phyloP scores from a whole-genome alignment of 2,113 vertebrate species.

The Terrapene triunguis region DNA sequence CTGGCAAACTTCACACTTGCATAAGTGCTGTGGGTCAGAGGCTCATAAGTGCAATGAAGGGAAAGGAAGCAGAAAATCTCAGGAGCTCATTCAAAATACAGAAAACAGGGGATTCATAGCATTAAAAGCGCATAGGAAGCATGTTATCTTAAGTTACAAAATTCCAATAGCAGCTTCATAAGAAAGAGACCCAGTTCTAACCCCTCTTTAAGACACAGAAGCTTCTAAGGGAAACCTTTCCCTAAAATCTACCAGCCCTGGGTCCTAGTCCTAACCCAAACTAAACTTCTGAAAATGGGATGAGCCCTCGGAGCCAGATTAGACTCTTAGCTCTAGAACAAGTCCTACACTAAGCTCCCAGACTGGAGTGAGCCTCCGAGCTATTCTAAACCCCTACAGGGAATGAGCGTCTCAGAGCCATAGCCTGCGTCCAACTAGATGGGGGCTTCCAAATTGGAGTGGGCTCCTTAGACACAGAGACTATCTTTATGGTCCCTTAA shows the following conservation, averaged over 20 bases:
- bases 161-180: not conserved
- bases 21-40: not conserved
- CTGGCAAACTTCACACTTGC: constrained; percentile 23
- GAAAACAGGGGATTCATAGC: constrained; percentile 45
- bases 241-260: not conserved
- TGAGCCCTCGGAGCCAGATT: not conserved
- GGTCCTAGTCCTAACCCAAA: not conserved
- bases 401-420: not conserved
- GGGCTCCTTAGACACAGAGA: not conserved
- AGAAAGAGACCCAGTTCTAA: constrained; percentile 1
- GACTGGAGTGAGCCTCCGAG: not conserved
- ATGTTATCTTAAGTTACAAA: not conserved
- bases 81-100: constrained; percentile 55
- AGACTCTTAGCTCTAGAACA: not conserved
- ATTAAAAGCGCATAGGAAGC: not conserved
- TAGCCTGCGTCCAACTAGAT: not conserved
- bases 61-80: constrained; percentile 31
- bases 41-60: not conserved
- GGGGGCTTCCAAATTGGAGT: not conserved
- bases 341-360: not conserved
- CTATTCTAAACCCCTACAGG: not conserved
- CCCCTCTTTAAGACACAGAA: not conserved
- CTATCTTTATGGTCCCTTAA: not conserved
- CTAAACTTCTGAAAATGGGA: not conserved
- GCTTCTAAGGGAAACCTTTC: not conserved